A percentile compares a stretch with the other conserved stretches of the same genome.
phyloP scores from a whole-genome alignment of 2,797 vertebrate species.

The Peromyscus melanophrys region DNA sequence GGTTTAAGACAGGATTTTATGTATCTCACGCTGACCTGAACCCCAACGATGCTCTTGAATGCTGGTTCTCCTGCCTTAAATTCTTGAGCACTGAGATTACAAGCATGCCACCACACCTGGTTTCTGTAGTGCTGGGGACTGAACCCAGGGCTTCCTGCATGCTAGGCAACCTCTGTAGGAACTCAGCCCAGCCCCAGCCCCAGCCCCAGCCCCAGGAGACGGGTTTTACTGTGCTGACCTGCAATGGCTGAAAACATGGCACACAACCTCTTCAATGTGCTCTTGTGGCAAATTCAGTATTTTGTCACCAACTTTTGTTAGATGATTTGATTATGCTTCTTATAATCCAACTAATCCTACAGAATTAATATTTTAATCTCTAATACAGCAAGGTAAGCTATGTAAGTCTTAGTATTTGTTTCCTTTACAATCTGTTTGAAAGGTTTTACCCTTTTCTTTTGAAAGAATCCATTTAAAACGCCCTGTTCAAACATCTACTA shows the following conservation, averaged over 20 bases:
- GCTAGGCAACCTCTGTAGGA: background rate
- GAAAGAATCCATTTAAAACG: conserved; percentile 80
- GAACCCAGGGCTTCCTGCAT: background rate
- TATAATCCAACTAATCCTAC: conserved; percentile 60
- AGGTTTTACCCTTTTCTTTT: conserved; percentile 80
- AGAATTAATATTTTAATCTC: conserved; percentile 64
- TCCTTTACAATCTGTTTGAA: conserved; percentile 55
- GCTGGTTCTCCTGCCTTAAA: background rate
- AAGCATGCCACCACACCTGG: background rate
- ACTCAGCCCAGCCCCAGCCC: background rate
- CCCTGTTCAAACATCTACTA: conserved; percentile 70
- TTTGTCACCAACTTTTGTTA: conserved; percentile 41
- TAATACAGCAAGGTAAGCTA: background rate
- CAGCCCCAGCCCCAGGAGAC: background rate
- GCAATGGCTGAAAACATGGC: conserved; percentile 15
- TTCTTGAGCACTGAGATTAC: background rate
- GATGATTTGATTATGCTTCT: conserved; percentile 48
- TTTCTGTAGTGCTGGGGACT: background rate
- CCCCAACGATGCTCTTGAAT: background rate
- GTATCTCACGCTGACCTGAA: background rate
- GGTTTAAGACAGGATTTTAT: background rate
- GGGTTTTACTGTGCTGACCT: conserved; percentile 58
- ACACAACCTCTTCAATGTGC: background rate
- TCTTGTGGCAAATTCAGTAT: conserved; percentile 34
- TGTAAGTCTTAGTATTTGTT: conserved; percentile 61